Base-by-base conservation (phyloP, 2,797 vertebrate genomes). In the Carduelis carduelis region DNA sequence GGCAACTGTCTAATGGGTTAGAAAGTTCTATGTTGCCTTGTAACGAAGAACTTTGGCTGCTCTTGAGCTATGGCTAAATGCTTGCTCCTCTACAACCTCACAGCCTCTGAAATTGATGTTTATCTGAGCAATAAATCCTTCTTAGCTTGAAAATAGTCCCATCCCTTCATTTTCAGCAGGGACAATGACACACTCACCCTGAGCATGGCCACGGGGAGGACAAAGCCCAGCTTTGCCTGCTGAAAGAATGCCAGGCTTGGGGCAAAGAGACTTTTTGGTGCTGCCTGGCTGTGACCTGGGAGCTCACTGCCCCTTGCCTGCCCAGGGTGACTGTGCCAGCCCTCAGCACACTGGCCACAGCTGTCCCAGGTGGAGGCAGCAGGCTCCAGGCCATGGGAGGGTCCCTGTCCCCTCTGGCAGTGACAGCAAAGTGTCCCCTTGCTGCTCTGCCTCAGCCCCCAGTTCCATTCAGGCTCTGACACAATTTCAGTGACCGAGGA, bases 261-360 rank as follows among this genome's bases (percentile, higher is more conserved):
- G 22, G 1, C 15, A 64, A 64, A 22, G 15, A 20, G 22, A 3
- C 7, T 53, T 84, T 56, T 14, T 46, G 26, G 11, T 16, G 34
- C 53, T 59, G 77, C 34, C 34, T 27, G 59, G 11, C 18, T 52
- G 74, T 27, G 39, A 22, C 6, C 16, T 56, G 26, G 6, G 61
- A 49, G 57, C 32, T 56, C 28, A 1, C 7, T 21, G 35, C 5
- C 14, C 37, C 43, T 41, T 19, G 37, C 53, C 34, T 30, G 52
- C 61, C 43, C 50, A 9, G 12, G 22, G 66, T 44, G 86, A 7
- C n/a, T 1, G 2, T 13, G 19, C 22, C 78, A 49, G 39, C n/a
- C 52, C 61, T 5, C 2, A 61, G 52, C 2, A 0, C 0, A 0
- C 0, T 39, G 55, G 22, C n/a, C 44, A 5, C 35, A 28, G 26